Evolutionary conservation across 2,888 invertebrate species (phyloP).

Genomic region (Caenorhabditis sp.): DNA sequence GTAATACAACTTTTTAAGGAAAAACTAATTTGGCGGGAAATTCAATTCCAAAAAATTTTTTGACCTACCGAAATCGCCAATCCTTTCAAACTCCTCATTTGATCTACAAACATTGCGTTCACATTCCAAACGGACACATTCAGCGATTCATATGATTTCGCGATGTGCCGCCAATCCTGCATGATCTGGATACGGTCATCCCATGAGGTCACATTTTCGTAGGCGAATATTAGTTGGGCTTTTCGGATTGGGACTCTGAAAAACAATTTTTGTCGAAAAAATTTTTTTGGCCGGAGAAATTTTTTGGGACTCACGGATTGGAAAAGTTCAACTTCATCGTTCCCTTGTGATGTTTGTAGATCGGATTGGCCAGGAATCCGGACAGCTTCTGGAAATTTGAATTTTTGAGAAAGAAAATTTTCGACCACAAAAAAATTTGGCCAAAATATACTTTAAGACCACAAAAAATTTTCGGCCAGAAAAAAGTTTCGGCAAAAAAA

Average conservation of each 20-base stretch:
- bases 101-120: constrained; percentile 83
- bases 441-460: too few relatives aligned
- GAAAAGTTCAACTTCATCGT: constrained; percentile 70
- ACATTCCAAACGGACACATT: constrained; percentile 81
- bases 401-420: too few relatives aligned
- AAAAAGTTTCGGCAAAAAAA: too few relatives aligned
- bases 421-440: too few relatives aligned
- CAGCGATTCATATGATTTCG: constrained; percentile 68
- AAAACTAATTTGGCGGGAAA: too few relatives aligned
- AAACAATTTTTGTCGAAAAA: too few relatives aligned
- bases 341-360: constrained; percentile 77
- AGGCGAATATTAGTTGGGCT: constrained; percentile 78
- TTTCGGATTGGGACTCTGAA: constrained; percentile 74
- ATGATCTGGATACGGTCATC: constrained; percentile 80
- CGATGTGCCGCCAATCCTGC: constrained; percentile 77
- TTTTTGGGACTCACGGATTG: constrained; percentile 62
- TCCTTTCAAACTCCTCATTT: constrained; percentile 81
- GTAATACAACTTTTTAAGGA: too few relatives aligned
- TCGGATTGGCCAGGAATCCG: constrained; percentile 75
- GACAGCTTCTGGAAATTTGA: constrained; percentile 64
- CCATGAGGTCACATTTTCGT: constrained; percentile 79
- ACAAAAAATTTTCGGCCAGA: too few relatives aligned
- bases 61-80: constrained; percentile 73
- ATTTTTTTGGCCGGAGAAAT: too few relatives aligned
- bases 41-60: too few relatives aligned